Evolutionary conservation across 2,888 invertebrate species (phyloP).

Genomic region (Habrosyne pyritoides): DNA sequence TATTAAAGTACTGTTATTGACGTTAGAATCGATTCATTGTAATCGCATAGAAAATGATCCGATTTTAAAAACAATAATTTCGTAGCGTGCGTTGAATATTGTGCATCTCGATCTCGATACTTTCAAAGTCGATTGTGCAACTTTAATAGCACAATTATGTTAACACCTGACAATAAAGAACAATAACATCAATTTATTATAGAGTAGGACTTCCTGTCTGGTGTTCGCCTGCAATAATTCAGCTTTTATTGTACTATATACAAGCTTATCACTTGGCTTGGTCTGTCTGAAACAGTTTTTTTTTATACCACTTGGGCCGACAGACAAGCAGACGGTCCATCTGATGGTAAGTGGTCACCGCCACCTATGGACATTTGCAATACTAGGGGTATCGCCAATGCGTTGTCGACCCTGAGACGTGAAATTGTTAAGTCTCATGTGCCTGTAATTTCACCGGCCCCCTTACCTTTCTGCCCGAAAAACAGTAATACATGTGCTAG

Average conservation of each 20-base stretch:
- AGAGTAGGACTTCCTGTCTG: not conserved
- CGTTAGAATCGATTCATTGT: constrained; percentile 42
- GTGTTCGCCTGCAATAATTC: not conserved
- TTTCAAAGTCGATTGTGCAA: constrained; percentile 47
- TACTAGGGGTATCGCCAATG: too few species aligned
- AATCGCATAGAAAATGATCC: constrained; percentile 45
- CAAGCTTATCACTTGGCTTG: not conserved
- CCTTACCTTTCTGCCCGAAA: too few species aligned
- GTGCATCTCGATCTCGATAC: constrained; percentile 30
- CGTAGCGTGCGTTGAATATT: constrained; percentile 46
- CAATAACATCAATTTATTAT: not conserved
- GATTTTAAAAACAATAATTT: constrained; percentile 47
- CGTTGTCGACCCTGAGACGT: too few species aligned
- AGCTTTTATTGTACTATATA: not conserved
- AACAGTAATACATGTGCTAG: too few species aligned
- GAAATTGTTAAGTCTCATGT: too few species aligned
- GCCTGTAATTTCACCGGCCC: too few species aligned
- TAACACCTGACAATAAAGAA: constrained; percentile 3
- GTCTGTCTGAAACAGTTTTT: too few species aligned
- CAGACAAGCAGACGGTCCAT: too few species aligned
- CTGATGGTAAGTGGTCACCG: too few species aligned
- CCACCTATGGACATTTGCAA: too few species aligned
- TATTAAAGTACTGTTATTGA: constrained; percentile 38
- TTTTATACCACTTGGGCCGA: too few species aligned
- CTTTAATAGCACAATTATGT: constrained; percentile 35